Conservation (phyloP, 2,888 invertebrate genomes). For the Erpobdella octoculata region DNA sequence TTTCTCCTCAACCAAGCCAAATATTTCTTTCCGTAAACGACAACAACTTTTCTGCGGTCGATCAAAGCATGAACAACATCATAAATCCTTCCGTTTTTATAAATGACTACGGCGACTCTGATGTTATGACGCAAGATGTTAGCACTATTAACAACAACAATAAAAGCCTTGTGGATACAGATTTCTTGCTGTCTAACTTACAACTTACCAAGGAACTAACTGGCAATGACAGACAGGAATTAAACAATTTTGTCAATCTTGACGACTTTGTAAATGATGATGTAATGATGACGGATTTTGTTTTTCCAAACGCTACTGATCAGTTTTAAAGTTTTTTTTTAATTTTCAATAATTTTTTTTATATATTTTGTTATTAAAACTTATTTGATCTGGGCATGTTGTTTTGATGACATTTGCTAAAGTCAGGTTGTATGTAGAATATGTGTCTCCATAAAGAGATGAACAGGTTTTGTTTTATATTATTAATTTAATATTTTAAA, state of each 20-base stretch:
- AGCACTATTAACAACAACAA: too few species aligned
- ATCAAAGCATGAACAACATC: not conserved
- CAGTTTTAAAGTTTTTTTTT: not conserved
- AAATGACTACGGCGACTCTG: not conserved
- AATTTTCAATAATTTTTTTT: not conserved
- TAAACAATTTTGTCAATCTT: not conserved
- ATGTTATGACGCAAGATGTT: not conserved
- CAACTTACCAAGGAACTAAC: not conserved
- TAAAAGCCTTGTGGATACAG: not conserved
- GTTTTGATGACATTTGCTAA: too few species aligned
- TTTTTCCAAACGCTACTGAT: not conserved
- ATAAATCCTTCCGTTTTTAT: not conserved
- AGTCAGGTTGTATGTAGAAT: too few species aligned
- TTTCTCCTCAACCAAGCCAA: not conserved
- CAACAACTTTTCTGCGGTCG: not conserved
- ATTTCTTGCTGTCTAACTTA: not conserved
- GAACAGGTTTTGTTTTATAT: too few species aligned
- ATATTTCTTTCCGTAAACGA: not conserved
- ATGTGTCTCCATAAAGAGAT: too few species aligned
- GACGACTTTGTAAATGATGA: conserved; percentile 3
- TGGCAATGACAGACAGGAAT: not conserved
- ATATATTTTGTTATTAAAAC: not conserved
- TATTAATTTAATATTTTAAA: too few species aligned
- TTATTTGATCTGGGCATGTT: too few species aligned
- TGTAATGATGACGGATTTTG: not conserved